Conservation (phyloP, 1,140 invertebrate genomes). For the Aphidius ervi region DNA sequence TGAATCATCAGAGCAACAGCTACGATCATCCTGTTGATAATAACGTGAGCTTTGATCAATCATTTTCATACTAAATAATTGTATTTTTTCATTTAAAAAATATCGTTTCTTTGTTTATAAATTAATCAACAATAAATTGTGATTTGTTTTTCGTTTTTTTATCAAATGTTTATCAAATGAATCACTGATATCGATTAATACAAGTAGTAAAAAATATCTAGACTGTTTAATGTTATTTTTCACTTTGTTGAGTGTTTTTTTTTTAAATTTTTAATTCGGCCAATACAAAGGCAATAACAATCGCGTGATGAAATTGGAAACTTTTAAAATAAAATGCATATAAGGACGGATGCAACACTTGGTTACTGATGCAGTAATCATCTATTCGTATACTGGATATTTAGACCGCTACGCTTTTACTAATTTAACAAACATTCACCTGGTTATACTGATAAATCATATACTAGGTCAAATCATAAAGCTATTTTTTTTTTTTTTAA, state of each 20-base stretch:
- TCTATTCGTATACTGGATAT: background rate
- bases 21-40: constrained; percentile 41
- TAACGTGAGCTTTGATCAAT: constrained; percentile 16
- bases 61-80: constrained; percentile 1
- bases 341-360: constrained; percentile 14
- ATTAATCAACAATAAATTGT: too few relatives aligned
- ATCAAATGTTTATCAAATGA: too few relatives aligned
- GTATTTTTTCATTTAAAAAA: constrained; percentile 16
- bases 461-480: too few relatives aligned
- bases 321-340: background rate
- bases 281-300: background rate
- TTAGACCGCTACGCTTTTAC: constrained; percentile 16
- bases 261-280: too few relatives aligned
- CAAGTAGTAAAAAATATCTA: too few relatives aligned
- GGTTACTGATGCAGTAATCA: constrained; percentile 14
- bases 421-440: constrained; percentile 4
- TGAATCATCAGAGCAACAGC: constrained; percentile 46
- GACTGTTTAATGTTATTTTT: too few relatives aligned
- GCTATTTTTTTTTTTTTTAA: too few relatives aligned
- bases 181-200: too few relatives aligned
- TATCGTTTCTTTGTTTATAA: background rate
- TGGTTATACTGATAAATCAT: background rate
- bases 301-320: constrained; percentile 20
- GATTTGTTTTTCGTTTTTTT: too few relatives aligned
- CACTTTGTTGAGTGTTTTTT: too few relatives aligned